Evolutionary conservation across 2,797 vertebrate genomes (phyloP).

Genomic region (Sebastolobus altivelis): DNA sequence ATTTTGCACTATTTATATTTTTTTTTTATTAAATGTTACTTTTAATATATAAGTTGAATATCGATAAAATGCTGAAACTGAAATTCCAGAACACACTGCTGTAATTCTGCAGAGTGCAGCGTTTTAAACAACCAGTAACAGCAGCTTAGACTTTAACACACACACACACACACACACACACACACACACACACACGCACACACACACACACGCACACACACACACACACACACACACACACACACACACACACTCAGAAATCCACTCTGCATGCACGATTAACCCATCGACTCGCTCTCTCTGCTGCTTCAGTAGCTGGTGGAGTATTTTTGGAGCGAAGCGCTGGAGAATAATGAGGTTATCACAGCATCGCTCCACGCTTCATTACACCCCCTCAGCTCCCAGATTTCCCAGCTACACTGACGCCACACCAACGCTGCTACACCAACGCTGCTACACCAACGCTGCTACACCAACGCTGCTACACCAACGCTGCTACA

Average conservation of each 20-base stretch:
- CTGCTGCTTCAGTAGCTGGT: slow-evolving; percentile 42
- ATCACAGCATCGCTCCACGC: slow-evolving; percentile 53
- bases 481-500: too few relatives aligned
- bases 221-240: not conserved
- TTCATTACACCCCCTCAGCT: slow-evolving; percentile 53
- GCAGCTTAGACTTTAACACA: not conserved
- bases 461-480: too few relatives aligned
- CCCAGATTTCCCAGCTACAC: slow-evolving; percentile 15
- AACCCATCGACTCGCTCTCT: slow-evolving; percentile 37
- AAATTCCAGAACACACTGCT: not conserved
- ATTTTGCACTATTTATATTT: not conserved
- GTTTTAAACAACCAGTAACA: not conserved
- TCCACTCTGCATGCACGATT: slow-evolving; percentile 47
- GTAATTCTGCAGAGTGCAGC: too few relatives aligned
- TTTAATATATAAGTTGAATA: not conserved
- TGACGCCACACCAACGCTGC: too few relatives aligned
- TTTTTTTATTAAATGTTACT: not conserved
- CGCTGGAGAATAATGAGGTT: slow-evolving; percentile 64
- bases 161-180: too few relatives aligned
- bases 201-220: not conserved
- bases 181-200: not conserved
- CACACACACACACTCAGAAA: not conserved
- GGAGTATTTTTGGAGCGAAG: slow-evolving; percentile 22
- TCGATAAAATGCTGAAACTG: not conserved
- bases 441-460: too few relatives aligned